Evolutionary conservation across 2,113 vertebrate species (phyloP).

Genomic region (Platichthys stellatus): DNA sequence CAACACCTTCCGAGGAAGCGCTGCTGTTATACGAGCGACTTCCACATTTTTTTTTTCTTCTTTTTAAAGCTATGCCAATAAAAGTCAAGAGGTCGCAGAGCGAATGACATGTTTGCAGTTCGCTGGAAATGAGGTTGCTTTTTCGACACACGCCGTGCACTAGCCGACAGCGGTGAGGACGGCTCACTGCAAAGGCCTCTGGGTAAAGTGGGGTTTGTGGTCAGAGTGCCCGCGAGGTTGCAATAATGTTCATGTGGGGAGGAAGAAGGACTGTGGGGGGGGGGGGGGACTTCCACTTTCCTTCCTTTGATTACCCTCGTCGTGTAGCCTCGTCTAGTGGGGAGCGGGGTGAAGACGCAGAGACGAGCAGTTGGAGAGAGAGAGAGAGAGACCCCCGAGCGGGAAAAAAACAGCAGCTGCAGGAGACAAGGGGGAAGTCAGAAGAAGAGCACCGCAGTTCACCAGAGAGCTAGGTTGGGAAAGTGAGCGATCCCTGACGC

Average conservation of each 20-base stretch:
- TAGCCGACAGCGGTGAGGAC: slow-evolving; percentile 28
- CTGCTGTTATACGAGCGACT: not conserved
- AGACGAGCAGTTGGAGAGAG: not conserved
- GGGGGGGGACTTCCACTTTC: slow-evolving; percentile 76
- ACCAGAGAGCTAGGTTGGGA: slow-evolving; percentile 13
- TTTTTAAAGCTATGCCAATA: not conserved
- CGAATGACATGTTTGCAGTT: slow-evolving; percentile 2
- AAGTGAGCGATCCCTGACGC: not conserved
- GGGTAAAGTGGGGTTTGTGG: slow-evolving; percentile 81
- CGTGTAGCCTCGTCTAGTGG: slow-evolving; percentile 58
- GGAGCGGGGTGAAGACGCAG: slow-evolving; percentile 34
- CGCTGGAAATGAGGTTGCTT: slow-evolving; percentile 15
- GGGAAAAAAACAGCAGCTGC: slow-evolving; percentile 14
- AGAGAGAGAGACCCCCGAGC: slow-evolving; percentile 8
- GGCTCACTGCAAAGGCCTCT: slow-evolving; percentile 75
- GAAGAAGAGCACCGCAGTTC: not conserved
- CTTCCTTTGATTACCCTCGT: slow-evolving; percentile 73
- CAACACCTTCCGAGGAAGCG: not conserved
- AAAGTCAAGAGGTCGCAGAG: not conserved
- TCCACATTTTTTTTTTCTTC: not conserved
- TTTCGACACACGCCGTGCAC: slow-evolving; percentile 21
- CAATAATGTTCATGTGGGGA: slow-evolving; percentile 76
- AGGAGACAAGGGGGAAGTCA: slow-evolving; percentile 9
- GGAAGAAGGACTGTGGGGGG: slow-evolving; percentile 78
- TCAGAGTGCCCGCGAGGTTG: slow-evolving; percentile 68